Evolutionary conservation across 2,113 vertebrate genomes (phyloP), one percentile per base, ranked within the genome.

Genomic region (Corythornis madagascariensis): DNA sequence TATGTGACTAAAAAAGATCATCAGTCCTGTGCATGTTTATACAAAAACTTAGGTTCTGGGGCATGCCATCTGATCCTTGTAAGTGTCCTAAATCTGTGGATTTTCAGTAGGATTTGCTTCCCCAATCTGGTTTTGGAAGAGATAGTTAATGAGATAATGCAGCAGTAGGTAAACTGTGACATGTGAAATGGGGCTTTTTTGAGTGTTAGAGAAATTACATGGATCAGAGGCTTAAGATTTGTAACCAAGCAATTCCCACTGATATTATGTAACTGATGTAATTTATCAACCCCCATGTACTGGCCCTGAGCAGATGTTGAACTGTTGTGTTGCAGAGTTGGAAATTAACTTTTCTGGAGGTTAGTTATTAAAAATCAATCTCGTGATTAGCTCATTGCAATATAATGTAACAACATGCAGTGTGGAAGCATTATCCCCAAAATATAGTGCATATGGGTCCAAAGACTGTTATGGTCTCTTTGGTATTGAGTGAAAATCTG

Each of bases 71-170:
- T 31, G 77, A 42, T 43, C 66, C 86, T 35, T 90, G 8, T 60
- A 90, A 93, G 60, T 69, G 73, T 57, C 76, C 83, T 83, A 81
- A 93, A 93, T 93, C 86, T 82, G 53, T 84, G 83, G 88, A 94
- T 93, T 96, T 94, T 93, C 35, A 0, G 61, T 25, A 50, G 95
- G 80, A 94, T 96, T 96, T 92, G 48, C 40, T 82, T 84, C 69
- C 15, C 38, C 40, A 7, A 50, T 31, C 92, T 90, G 77, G 50
- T 94, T 89, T 77, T 83, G 66, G 57, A 93, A 33, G 61, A 73
- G 77, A 61, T 29, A 42, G 33, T 79, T 95, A 93, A 95, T 73
- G 83, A 90, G 92, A 86, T 94, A 92, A 93, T 60, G 63, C 81
- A 90, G 81, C 73, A 84, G 55, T 33, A 80, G 17, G 55, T 87